phyloP scores from a whole-genome alignment of 2,888 invertebrate genomes.

The Emmelina monodactyla region DNA sequence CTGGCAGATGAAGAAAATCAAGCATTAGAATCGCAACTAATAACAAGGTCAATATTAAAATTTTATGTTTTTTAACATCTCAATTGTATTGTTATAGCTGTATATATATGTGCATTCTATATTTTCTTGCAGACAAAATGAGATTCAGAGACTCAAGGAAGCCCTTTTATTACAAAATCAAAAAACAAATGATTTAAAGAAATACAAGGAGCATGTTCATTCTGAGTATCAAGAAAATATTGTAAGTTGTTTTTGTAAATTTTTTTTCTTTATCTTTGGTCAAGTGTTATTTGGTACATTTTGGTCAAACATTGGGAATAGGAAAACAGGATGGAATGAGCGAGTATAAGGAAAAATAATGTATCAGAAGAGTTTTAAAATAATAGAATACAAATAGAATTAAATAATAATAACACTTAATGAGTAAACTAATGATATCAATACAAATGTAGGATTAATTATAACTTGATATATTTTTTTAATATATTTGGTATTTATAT shows the following conservation, averaged over 20 bases:
- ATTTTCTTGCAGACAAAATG: constrained; percentile 42
- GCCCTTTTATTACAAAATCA: constrained; percentile 36
- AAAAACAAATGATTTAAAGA: constrained; percentile 47
- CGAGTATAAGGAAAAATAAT: too few species aligned
- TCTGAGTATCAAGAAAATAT: constrained; percentile 58
- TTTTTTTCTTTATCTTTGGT: not conserved
- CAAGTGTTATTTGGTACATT: too few species aligned
- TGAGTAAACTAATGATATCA: too few species aligned
- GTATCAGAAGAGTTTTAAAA: too few species aligned
- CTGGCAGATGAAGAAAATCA: constrained; percentile 79
- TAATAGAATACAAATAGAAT: too few species aligned
- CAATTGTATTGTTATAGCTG: not conserved
- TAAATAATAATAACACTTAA: too few species aligned
- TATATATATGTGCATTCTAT: too few species aligned
- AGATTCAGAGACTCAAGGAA: constrained; percentile 49
- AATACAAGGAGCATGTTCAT: constrained; percentile 46
- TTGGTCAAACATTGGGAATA: too few species aligned
- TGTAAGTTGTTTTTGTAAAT: constrained; percentile 24
- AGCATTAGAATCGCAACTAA: constrained; percentile 37
- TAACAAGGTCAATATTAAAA: constrained; percentile 39
- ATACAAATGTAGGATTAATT: too few species aligned
- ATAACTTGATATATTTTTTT: too few species aligned
- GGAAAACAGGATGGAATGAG: too few species aligned
- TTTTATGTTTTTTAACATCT: not conserved
- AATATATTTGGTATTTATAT: too few species aligned